Conservation (phyloP, 2,888 invertebrate species). For the Morinoia aosen region DNA sequence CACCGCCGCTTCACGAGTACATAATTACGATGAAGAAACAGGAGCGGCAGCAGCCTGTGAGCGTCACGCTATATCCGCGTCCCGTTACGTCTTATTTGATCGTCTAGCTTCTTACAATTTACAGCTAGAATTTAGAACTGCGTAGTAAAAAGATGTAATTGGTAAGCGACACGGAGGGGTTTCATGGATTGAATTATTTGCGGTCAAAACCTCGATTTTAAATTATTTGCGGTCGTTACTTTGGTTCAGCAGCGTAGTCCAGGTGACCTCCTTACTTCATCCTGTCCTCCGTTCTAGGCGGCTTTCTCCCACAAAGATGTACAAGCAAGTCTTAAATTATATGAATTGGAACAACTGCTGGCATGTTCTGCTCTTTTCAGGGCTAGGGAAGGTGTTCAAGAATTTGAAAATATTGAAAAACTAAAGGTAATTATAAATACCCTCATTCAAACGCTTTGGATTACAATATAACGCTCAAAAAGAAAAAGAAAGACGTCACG, state of each 20-base stretch:
- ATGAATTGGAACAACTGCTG: too few relatives aligned
- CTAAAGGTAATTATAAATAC: too few relatives aligned
- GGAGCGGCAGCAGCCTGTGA: neutral
- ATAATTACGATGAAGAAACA: neutral
- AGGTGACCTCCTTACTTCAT: neutral
- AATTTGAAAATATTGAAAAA: too few relatives aligned
- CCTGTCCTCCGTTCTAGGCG: neutral
- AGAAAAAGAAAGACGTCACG: too few relatives aligned
- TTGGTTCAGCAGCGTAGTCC: neutral
- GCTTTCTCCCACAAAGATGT: neutral
- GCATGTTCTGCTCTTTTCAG: too few relatives aligned
- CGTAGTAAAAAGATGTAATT: neutral
- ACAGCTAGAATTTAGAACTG: neutral
- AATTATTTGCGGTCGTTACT: neutral
- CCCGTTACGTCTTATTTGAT: neutral
- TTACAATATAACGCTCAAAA: too few relatives aligned
- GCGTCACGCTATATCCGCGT: neutral
- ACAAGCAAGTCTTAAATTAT: too few relatives aligned
- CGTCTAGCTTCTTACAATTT: neutral
- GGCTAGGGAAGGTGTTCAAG: too few relatives aligned
- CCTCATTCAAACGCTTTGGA: too few relatives aligned
- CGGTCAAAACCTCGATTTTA: neutral
- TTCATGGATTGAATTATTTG: neutral
- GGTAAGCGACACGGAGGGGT: neutral
- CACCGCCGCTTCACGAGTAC: neutral